These are phyloP conservation scores for Petrocephalus schoutedeni DNA, from an alignment of 2,797 vertebrate genomes.

Conservation along the genomic window DNA sequence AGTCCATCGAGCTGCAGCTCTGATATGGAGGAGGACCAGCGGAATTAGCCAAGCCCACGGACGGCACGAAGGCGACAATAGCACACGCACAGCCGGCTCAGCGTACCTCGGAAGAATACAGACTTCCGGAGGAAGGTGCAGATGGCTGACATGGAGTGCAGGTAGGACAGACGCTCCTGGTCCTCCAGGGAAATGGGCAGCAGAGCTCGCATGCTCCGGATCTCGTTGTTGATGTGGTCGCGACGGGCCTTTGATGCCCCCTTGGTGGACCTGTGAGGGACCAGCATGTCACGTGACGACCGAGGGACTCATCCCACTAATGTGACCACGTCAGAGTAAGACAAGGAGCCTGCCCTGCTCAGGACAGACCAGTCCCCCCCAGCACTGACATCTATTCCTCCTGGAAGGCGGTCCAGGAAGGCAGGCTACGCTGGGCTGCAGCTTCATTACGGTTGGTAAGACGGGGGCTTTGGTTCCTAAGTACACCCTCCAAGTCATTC, in stretches of 20 bases:
- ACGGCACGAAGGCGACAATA: too few species aligned
- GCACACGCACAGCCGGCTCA: background rate
- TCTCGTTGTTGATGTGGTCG: constrained; percentile 78
- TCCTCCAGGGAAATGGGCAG: constrained; percentile 65
- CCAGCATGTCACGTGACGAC: constrained; percentile 9
- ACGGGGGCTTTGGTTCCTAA: constrained; percentile 48
- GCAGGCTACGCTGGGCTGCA: background rate
- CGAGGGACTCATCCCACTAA: background rate
- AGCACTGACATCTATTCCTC: background rate
- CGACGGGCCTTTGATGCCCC: constrained; percentile 79
- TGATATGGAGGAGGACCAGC: constrained; percentile 23
- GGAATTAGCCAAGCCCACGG: background rate
- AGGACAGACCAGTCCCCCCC: background rate
- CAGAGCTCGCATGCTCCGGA: constrained; percentile 70
- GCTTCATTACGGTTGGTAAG: background rate
- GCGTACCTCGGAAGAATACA: constrained; percentile 49
- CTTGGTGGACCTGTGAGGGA: constrained; percentile 76
- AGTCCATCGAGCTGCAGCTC: constrained; percentile 38
- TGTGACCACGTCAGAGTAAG: background rate
- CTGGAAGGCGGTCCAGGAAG: constrained; percentile 5
- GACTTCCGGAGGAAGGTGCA: constrained; percentile 68
- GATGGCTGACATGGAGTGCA: constrained; percentile 78
- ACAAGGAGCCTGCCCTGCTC: background rate
- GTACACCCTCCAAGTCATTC: constrained; percentile 47
- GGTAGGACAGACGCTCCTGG: constrained; percentile 76